These are phyloP conservation scores for Stigmatopora nigra DNA, from an alignment of 2,113 vertebrate species.

Conservation along the genomic window DNA sequence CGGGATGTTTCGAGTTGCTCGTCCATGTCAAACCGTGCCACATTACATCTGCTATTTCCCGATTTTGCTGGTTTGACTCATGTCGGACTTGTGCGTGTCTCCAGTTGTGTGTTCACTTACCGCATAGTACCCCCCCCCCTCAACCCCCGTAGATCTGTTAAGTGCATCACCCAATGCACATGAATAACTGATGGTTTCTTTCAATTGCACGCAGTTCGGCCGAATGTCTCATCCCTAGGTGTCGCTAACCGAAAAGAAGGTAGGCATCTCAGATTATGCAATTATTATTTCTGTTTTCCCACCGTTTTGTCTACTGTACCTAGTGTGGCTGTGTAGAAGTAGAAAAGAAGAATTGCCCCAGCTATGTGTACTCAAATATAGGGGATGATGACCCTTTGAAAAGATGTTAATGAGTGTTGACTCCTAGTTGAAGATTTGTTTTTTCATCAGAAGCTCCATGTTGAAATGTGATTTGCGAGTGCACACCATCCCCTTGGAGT, in stretches of 20 bases:
- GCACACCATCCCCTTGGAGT: constrained; percentile 14
- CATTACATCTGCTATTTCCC: constrained; percentile 73
- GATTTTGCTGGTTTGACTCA: constrained; percentile 64
- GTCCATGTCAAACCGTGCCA: constrained; percentile 74
- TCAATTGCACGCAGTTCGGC: constrained; percentile 92
- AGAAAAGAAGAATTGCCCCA: constrained; percentile 13
- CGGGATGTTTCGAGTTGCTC: constrained; percentile 80
- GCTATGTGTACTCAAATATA: constrained; percentile 17
- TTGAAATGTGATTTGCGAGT: constrained; percentile 8
- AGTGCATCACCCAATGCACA: constrained; percentile 67
- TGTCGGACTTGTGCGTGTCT: constrained; percentile 75
- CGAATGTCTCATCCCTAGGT: constrained; percentile 98
- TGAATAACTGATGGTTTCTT: constrained; percentile 94
- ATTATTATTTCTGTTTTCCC: constrained; percentile 28
- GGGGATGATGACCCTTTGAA: constrained; percentile 18
- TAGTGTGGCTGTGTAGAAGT: constrained; percentile 16
- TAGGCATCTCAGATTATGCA: constrained; percentile 78
- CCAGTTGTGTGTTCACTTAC: constrained; percentile 76
- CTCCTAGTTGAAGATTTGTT: constrained; percentile 20
- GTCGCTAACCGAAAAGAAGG: constrained; percentile 99
- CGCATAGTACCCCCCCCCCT: constrained; percentile 49
- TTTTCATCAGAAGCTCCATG: constrained; percentile 8
- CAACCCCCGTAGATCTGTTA: constrained; percentile 47
- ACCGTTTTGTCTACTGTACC: constrained; percentile 29
- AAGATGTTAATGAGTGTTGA: constrained; percentile 8